Evolutionary conservation across 37 sponge, comb jelly and placozoan genomes (phyloP), one percentile per base, ranked within the genome.

Genomic region (Aplysina aerophoba): DNA sequence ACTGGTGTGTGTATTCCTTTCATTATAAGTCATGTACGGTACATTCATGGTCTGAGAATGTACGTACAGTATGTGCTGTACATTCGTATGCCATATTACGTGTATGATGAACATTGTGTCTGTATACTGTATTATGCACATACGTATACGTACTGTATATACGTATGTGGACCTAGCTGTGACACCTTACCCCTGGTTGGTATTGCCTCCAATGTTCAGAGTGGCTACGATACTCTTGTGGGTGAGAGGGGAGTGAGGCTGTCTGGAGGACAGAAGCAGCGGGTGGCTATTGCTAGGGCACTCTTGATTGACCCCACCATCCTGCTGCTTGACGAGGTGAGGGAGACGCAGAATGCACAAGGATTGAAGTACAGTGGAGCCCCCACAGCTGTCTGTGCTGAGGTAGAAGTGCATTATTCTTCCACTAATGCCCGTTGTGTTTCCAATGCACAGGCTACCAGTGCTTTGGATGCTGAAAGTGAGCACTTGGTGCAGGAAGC

Each of bases 381-480:
- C n/a, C n/a, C n/a, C n/a, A n/a, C n/a, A n/a, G n/a, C n/a, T n/a
- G n/a, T n/a, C n/a, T n/a, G n/a, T n/a, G 59, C 59, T 57, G 59
- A 57, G 15, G 15, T 17, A 20, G 59, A 57, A 20, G 59, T 57
- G 59, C 17, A 57, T 17, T 17, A 57, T 20, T 57, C 59, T 57
- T 17, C 15, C 59, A 57, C 15, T 17, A 57, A 20, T 20, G 21
- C 15, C 22, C 35, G 15, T 4, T 28, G 21, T 72, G 73, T 36
- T 35, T 13, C 21, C 21, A 22, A 8, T 75, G 14, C 16, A 4
- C n/a, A 94, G 95, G 96, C 96, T 35, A 95, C 96, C n/a, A 92
- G 93, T 85, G 96, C 96, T 21, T 81, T 95, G 24, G 96, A 95
- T 85, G 96, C 96, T 25, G 96, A 95, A 87, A 95, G 96, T 86